phyloP scores from a whole-genome alignment of 2,797 vertebrate genomes.

The Acipenser ruthenus region DNA sequence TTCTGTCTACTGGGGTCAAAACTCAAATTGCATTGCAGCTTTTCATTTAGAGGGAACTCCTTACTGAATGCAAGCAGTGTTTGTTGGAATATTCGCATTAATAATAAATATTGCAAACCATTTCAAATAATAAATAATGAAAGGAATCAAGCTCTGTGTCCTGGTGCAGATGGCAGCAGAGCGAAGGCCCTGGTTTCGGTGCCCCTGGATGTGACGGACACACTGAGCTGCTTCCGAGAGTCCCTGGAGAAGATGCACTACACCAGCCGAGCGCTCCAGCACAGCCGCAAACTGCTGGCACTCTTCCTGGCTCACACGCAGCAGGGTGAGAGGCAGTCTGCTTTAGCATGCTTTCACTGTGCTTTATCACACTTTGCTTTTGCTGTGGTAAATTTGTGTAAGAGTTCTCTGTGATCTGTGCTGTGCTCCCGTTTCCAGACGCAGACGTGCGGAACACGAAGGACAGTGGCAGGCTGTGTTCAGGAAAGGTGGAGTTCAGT shows the following conservation, averaged over 20 bases:
- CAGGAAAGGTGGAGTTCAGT: slow-evolving; percentile 36
- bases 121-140: no score
- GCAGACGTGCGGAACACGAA: slow-evolving; percentile 27
- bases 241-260: slow-evolving; percentile 59
- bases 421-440: slow-evolving; percentile 22
- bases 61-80: no score
- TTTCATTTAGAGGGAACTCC: no score
- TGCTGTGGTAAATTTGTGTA: no score
- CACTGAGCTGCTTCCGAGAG: slow-evolving; percentile 71
- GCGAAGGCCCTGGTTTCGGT: slow-evolving; percentile 66
- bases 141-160: not conserved
- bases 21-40: no score
- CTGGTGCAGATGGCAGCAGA: slow-evolving; percentile 46
- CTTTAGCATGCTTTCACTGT: no score
- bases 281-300: slow-evolving; percentile 72
- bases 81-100: no score
- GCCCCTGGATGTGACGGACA: slow-evolving; percentile 77
- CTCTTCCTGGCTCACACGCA: slow-evolving; percentile 74
- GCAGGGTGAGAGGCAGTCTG: slow-evolving; percentile 42
- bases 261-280: slow-evolving; percentile 63
- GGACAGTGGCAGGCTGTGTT: slow-evolving; percentile 32
- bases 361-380: no score
- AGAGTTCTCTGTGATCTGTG: not conserved
- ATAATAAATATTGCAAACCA: no score
- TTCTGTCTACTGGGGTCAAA: no score